Percentiles rank a stretch among this genome's conserved stretches.
Evolutionary conservation across 2,888 invertebrate genomes (phyloP).

Genomic region (Brenthis ino): DNA sequence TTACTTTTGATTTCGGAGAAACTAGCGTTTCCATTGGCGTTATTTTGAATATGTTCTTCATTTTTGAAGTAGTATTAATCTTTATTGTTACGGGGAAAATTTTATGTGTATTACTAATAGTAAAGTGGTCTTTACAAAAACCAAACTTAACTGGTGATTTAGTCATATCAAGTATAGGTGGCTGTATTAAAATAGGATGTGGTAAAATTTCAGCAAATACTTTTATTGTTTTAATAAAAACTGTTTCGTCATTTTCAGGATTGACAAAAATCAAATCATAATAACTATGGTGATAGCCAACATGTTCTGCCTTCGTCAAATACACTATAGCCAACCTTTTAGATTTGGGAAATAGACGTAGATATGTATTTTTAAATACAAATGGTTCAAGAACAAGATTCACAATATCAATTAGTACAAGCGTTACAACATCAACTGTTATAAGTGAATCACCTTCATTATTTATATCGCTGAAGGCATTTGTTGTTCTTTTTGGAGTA

Average conservation of each 20-base stretch:
- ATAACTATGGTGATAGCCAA: conserved; percentile 63
- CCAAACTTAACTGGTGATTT: conserved; percentile 56
- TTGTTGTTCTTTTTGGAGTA: conserved; percentile 27
- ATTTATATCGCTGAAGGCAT: conserved; percentile 9
- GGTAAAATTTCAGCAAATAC: conserved; percentile 63
- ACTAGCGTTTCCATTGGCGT: conserved; percentile 55
- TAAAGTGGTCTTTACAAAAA: conserved; percentile 55
- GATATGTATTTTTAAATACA: conserved; percentile 56
- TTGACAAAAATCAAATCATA: conserved; percentile 60
- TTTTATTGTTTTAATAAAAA: conserved; percentile 53
- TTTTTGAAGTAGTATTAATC: conserved; percentile 61
- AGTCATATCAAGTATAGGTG: conserved; percentile 65
- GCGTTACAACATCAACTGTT: conserved; percentile 44
- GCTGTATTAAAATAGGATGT: conserved; percentile 61
- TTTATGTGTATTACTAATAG: conserved; percentile 58
- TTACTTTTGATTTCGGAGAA: conserved; percentile 45
- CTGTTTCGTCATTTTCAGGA: conserved; percentile 45
- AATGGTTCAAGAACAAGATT: conserved; percentile 58
- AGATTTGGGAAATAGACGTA: conserved; percentile 49
- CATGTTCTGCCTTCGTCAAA: conserved; percentile 59
- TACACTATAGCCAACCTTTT: conserved; percentile 51
- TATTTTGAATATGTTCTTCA: conserved; percentile 60
- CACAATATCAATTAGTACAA: conserved; percentile 52
- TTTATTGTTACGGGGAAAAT: conserved; percentile 52
- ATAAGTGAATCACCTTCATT: conserved; percentile 39